Evolutionary conservation across 2,888 invertebrate species (phyloP).

Genomic region (Yponomeuta plumbellus): DNA sequence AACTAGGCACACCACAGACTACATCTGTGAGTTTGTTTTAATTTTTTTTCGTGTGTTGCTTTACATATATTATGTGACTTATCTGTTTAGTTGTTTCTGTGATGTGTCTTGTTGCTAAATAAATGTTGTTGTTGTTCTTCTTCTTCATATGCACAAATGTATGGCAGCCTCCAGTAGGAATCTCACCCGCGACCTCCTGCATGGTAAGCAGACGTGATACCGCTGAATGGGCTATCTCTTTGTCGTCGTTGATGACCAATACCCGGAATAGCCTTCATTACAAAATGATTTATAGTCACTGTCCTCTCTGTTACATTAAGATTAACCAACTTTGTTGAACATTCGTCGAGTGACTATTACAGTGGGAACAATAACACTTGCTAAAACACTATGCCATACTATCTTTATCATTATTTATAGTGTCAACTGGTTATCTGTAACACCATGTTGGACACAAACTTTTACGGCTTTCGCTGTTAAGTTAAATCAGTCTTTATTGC

Average conservation of each 20-base stretch:
- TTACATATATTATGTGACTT: too few relatives aligned
- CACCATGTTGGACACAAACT: neutral
- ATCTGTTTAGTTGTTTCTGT: too few relatives aligned
- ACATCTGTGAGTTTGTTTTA: too few relatives aligned
- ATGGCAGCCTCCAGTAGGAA: too few relatives aligned
- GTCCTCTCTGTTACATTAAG: neutral
- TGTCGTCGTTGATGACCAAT: neutral
- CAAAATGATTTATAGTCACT: neutral
- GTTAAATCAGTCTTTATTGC: neutral
- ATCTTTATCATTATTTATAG: neutral
- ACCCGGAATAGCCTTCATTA: neutral
- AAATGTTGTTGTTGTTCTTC: too few relatives aligned
- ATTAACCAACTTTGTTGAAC: too few relatives aligned
- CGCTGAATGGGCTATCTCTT: neutral
- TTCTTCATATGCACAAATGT: too few relatives aligned
- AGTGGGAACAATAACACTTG: neutral
- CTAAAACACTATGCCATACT: neutral
- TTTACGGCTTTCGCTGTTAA: neutral
- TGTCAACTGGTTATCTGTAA: neutral
- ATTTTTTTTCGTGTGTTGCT: too few relatives aligned
- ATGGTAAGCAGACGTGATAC: too few relatives aligned
- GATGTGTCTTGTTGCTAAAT: too few relatives aligned
- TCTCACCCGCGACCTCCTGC: too few relatives aligned
- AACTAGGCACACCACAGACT: too few relatives aligned
- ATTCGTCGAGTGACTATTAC: neutral